A percentile compares a stretch with the other conserved stretches of the same genome.
phyloP scores from a whole-genome alignment of 2,888 invertebrate species.

The Meloe dianella region DNA sequence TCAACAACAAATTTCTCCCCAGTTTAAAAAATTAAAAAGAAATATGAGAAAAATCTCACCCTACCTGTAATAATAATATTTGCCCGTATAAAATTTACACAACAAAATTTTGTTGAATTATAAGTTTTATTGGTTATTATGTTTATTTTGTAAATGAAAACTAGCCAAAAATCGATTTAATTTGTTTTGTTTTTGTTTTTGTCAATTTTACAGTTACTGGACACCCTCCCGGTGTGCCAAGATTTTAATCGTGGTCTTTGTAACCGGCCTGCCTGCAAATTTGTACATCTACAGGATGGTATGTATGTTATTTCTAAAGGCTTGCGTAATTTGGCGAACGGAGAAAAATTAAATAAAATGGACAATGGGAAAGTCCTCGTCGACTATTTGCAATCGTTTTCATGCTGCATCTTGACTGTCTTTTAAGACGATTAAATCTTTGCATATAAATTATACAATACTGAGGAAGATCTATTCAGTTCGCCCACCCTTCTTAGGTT shows the following conservation, averaged over 20 bases:
- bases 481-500: no score
- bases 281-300: conserved; percentile 96
- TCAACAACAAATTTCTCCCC: conserved; percentile 34
- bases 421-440: no score
- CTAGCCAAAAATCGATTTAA: conserved; percentile 15
- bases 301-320: conserved; percentile 55
- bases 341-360: no score
- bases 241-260: conserved; percentile 99
- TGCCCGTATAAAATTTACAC: conserved; percentile 21
- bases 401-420: no score
- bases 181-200: conserved; percentile 35
- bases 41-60: conserved; percentile 19
- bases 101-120: conserved; percentile 14
- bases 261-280: conserved; percentile 96
- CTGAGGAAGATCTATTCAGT: no score
- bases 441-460: no score
- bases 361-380: no score
- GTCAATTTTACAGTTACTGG: conserved; percentile 90
- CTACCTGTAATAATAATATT: conserved; percentile 13
- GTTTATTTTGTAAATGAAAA: neutral
- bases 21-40: conserved; percentile 30
- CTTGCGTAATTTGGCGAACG: no score
- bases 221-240: conserved; percentile 99
- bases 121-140: conserved; percentile 1
- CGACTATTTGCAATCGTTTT: no score